Conservation (phyloP, 2,113 vertebrate genomes). For the Stegastes partitus region DNA sequence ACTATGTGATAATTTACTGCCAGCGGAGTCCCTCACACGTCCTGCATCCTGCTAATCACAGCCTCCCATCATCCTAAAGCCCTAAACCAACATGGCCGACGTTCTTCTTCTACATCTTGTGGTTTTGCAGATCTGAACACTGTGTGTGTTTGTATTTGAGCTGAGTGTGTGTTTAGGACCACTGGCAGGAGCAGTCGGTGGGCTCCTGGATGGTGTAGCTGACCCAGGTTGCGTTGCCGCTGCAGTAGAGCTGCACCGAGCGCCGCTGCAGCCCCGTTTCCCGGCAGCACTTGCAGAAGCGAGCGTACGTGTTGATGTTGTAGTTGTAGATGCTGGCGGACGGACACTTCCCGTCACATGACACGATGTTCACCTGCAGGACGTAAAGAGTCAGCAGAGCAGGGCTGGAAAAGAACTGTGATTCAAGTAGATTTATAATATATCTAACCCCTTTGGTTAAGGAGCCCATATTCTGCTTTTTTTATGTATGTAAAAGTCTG, state of each 20-base stretch:
- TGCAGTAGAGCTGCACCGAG: constrained; percentile 94
- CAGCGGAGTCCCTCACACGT: constrained; percentile 34
- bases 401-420: too few species aligned
- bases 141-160: constrained; percentile 11
- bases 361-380: constrained; percentile 95
- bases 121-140: constrained; percentile 15
- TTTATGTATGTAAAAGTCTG: too few species aligned
- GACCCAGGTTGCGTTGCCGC: constrained; percentile 95
- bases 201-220: constrained; percentile 96
- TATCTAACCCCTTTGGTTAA: too few species aligned
- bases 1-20: constrained; percentile 22
- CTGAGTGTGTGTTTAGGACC: constrained; percentile 87
- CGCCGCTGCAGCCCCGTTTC: constrained; percentile 94
- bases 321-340: constrained; percentile 99
- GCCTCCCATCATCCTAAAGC: constrained; percentile 31
- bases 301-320: constrained; percentile 96
- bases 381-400: neutral
- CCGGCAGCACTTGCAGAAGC: constrained; percentile 98
- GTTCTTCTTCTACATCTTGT: constrained; percentile 1
- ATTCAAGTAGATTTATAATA: too few species aligned
- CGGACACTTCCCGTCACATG: constrained; percentile 96
- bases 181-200: constrained; percentile 97
- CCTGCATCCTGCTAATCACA: constrained; percentile 15
- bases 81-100: constrained; percentile 17
- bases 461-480: too few species aligned